These are phyloP conservation scores for Pogonus chalceus DNA, from an alignment of 1,140 invertebrate genomes.

Conservation along the genomic window DNA sequence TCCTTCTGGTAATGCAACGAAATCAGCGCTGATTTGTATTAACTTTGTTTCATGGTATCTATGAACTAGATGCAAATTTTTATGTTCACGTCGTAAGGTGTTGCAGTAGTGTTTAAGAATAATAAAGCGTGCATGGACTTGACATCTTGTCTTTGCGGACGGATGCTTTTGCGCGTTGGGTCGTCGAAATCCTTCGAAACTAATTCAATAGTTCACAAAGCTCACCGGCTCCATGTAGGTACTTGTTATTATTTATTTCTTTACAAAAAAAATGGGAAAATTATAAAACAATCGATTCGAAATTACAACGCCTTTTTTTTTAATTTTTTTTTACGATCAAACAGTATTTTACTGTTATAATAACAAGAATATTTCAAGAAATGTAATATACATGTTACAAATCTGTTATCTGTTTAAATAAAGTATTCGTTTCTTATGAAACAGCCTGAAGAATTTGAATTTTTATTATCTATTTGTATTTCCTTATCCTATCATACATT, in stretches of 20 bases:
- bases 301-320: background rate
- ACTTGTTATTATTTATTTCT: background rate
- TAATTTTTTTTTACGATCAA: background rate
- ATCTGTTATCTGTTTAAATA: conserved; percentile 6
- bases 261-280: background rate
- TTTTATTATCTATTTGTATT: no score
- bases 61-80: conserved; percentile 1
- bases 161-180: background rate
- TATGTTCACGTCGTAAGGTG: conserved; percentile 4
- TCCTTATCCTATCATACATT: no score
- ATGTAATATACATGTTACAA: conserved; percentile 5
- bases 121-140: background rate
- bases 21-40: background rate
- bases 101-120: background rate
- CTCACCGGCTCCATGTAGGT: conserved; percentile 1
- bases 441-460: background rate
- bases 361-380: background rate
- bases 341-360: background rate
- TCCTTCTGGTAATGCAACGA: background rate
- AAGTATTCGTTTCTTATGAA: conserved; percentile 6
- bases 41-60: background rate
- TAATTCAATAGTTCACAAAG: background rate
- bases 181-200: background rate
- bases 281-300: background rate
- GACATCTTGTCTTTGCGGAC: background rate